Evolutionary conservation across 2,797 vertebrate species (phyloP).

Genomic region (Pygocentrus nattereri): DNA sequence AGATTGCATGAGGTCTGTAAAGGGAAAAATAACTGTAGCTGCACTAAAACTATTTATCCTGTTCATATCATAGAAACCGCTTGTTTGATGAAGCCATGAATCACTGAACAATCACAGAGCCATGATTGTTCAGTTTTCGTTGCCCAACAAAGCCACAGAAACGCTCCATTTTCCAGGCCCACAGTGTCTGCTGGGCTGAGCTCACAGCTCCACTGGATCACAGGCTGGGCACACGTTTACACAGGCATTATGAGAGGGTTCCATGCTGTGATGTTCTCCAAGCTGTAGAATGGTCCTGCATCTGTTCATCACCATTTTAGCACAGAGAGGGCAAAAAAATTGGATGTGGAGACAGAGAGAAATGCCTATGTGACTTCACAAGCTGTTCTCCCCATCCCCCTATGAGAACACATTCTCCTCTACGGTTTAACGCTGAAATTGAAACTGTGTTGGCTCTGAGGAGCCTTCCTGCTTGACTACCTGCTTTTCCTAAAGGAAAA

Average conservation of each 20-base stretch:
- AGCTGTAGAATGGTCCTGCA: constrained; percentile 18
- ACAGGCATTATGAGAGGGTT: constrained; percentile 24
- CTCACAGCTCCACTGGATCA: constrained; percentile 18
- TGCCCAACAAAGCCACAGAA: constrained; percentile 29
- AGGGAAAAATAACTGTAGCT: neutral
- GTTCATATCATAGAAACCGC: neutral
- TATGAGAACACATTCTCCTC: constrained; percentile 64
- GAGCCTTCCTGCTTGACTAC: constrained; percentile 40
- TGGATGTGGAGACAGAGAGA: constrained; percentile 24
- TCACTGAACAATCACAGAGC: constrained; percentile 19
- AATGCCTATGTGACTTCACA: constrained; percentile 30
- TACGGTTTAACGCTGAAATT: constrained; percentile 59
- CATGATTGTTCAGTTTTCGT: neutral
- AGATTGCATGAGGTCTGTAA: neutral
- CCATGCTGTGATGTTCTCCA: constrained; percentile 38
- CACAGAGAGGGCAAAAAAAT: constrained; percentile 13
- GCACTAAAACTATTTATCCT: constrained; percentile 13
- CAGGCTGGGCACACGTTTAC: constrained; percentile 27
- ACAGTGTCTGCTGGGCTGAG: neutral
- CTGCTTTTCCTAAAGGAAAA: constrained; percentile 29
- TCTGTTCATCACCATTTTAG: constrained; percentile 23
- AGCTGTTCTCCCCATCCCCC: constrained; percentile 54
- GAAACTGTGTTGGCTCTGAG: constrained; percentile 63
- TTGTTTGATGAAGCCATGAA: constrained; percentile 20
- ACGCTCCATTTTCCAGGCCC: neutral